Evolutionary conservation across 2,113 vertebrate species (phyloP), one percentile per base, ranked within the genome.

Genomic region (Thunnus thynnus): DNA sequence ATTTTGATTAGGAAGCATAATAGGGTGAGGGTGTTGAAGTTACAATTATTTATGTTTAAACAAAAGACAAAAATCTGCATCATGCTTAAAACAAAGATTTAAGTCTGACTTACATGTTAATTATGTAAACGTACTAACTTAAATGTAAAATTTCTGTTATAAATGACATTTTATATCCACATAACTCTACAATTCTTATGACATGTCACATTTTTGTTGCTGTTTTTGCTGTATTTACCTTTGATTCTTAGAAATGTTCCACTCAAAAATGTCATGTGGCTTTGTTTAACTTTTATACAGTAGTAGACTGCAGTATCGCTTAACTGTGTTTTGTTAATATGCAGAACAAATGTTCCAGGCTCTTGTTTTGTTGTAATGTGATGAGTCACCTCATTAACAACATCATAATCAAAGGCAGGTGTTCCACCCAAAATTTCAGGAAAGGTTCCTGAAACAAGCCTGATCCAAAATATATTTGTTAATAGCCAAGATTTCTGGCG

Each of bases 241-340:
- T 47, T 58, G 12, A 84, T 4, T 27, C 22, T 67, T 44, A 87
- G 41, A 70, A 73, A 36, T 12, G 10, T 47, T 72, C 27, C 65
- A 13, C 66, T 57, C 17, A 48, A 47, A 63, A 82, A 66, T 3
- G 2, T 70, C n/a, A 84, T 4, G 1, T 56, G 3, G 20, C 57
- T 18, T 50, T 18, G 11, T 16, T 14, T 3, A 18, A 57, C 10
- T 56, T 71, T 22, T 13, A 77, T 5, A 50, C 90, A 91, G 64
- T 51, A 89, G 56, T 89, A 91, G 73, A 85, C 25, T 13, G 58
- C 88, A 54, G 81, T 60, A 44, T 92, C 87, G 6, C 20, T 84
- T 0, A 7, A 3, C 16, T 60, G 22, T 58, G 46, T 16, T 18
- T 70, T 41, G n/a, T 44, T 25, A 41, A 87, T 62, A 20, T 13